A percentile compares a stretch with the other conserved stretches of the same genome.
Evolutionary conservation across 2,797 vertebrate species (phyloP).

Genomic region (Otus scops): DNA sequence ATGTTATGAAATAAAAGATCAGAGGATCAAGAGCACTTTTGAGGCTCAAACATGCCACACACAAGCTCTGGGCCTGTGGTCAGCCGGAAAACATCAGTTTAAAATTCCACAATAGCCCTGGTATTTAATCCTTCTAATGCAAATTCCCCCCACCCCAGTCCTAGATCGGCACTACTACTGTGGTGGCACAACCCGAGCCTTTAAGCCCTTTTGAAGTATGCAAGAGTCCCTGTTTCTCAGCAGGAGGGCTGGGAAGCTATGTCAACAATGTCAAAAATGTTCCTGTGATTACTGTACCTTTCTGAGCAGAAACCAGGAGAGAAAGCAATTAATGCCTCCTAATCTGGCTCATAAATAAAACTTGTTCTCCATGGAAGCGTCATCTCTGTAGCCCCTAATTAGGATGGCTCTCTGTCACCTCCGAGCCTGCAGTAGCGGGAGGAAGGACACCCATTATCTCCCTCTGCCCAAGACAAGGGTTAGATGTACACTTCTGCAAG

Average conservation of each 20-base stretch:
- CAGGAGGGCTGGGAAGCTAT: constrained; percentile 75
- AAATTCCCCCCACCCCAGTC: constrained; percentile 70
- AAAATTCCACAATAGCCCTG: constrained; percentile 76
- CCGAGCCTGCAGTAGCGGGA: neutral
- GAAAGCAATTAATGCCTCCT: constrained; percentile 71
- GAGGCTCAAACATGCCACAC: constrained; percentile 72
- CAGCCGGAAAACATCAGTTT: constrained; percentile 74
- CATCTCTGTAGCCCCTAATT: constrained; percentile 23
- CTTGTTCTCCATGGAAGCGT: constrained; percentile 42
- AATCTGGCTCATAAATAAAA: constrained; percentile 74
- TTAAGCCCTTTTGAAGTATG: constrained; percentile 77
- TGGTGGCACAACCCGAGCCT: constrained; percentile 70
- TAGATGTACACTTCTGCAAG: neutral
- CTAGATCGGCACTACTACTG: constrained; percentile 68
- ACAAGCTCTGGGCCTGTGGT: constrained; percentile 69
- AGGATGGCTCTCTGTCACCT: constrained; percentile 24
- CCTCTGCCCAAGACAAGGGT: neutral
- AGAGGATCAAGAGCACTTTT: constrained; percentile 70
- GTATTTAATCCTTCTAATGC: constrained; percentile 75
- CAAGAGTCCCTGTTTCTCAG: constrained; percentile 76
- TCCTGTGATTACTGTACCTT: constrained; percentile 77
- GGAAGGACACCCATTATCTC: neutral
- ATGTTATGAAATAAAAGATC: constrained; percentile 71
- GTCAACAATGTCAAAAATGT: constrained; percentile 74
- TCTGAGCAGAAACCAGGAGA: constrained; percentile 71